Conservation (phyloP, 2,113 vertebrate species). For the Scolopax mira region DNA sequence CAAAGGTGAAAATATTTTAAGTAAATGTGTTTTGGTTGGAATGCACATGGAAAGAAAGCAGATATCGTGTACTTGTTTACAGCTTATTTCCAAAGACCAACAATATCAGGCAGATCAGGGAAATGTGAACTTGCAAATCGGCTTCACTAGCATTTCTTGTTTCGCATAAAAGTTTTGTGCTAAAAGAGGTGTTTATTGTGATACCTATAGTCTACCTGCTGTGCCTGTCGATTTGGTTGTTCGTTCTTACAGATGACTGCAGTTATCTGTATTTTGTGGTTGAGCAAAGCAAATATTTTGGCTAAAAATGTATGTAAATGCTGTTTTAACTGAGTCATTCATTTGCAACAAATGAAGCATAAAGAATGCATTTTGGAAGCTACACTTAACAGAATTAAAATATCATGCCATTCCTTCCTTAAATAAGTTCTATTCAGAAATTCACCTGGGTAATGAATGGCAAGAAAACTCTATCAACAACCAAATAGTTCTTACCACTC, state of each 20-base stretch:
- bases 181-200: neutral
- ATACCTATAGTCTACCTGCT: neutral
- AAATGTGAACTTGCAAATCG: neutral
- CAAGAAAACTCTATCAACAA: neutral
- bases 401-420: neutral
- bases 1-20: neutral
- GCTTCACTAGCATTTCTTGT: neutral
- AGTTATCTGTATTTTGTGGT: neutral
- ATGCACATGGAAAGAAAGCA: neutral
- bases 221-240: neutral
- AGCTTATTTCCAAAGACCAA: neutral
- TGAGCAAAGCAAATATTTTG: conserved; percentile 33
- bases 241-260: neutral
- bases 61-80: neutral
- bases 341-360: conserved; percentile 38
- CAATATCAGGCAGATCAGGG: neutral
- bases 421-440: neutral
- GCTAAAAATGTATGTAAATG: neutral
- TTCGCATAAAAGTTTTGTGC: neutral
- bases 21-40: neutral
- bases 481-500: accelerated
- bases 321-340: conserved; percentile 30
- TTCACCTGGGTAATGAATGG: neutral
- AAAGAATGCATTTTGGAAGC: conserved; percentile 26
- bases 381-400: conserved; percentile 10